Percentiles rank a stretch among this genome's conserved stretches.
Conservation (phyloP, 2,888 invertebrate genomes). For the Tetrapedia diversipes region DNA sequence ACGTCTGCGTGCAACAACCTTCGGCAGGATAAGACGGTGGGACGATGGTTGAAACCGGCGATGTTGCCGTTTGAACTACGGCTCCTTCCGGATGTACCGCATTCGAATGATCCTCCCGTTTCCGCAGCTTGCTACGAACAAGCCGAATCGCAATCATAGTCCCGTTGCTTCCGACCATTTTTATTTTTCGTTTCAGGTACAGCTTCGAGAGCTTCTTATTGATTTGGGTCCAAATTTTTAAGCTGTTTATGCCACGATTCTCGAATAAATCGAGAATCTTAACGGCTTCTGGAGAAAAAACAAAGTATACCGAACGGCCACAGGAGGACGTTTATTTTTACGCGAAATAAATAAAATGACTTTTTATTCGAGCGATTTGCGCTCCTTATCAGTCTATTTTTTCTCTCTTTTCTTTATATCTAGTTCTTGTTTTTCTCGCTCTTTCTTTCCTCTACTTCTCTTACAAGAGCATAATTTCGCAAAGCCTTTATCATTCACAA, state of each 20-base stretch:
- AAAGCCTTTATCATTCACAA: conserved; percentile 17
- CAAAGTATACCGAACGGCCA: conserved; percentile 12
- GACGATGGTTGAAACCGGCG: conserved; percentile 67
- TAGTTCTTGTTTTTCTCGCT: conserved; percentile 10
- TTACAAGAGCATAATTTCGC: conserved; percentile 5
- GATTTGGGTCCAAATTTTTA: conserved; percentile 74
- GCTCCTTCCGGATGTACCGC: conserved; percentile 74
- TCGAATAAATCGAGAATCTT: conserved; percentile 70
- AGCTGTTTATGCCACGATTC: conserved; percentile 68
- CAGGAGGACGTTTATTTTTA: conserved; percentile 5
- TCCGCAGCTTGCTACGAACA: conserved; percentile 95
- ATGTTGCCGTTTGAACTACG: conserved; percentile 85
- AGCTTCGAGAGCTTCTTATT: conserved; percentile 77
- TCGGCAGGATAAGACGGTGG: conserved; percentile 59
- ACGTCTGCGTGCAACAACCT: conserved; percentile 68
- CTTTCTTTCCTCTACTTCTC: background rate
- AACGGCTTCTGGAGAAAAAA: conserved; percentile 43
- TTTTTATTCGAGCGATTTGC: conserved; percentile 7
- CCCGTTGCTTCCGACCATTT: conserved; percentile 94
- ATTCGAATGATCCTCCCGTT: conserved; percentile 90
- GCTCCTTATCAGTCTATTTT: conserved; percentile 53
- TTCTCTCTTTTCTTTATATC: conserved; percentile 29
- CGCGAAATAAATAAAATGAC: conserved; percentile 29
- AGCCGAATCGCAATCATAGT: conserved; percentile 94
- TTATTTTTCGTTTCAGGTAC: conserved; percentile 83